Conservation (phyloP, 1,140 invertebrate species). For the Meloidogyne hapla region DNA sequence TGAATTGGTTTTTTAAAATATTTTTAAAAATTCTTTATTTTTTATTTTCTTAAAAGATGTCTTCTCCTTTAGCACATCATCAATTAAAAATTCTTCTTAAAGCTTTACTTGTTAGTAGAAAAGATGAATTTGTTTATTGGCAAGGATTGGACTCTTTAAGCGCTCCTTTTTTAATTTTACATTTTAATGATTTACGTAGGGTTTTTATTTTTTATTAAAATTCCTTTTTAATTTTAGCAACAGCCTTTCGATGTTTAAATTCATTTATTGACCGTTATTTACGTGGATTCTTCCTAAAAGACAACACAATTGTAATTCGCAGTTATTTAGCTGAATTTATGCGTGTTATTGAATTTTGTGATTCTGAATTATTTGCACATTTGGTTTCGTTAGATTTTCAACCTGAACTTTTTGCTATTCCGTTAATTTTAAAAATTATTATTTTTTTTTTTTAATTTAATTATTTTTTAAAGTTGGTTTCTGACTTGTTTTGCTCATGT, state of each 20-base stretch:
- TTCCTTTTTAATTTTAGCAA: constrained; percentile 33
- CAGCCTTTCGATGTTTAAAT: constrained; percentile 85
- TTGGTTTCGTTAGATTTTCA: constrained; percentile 88
- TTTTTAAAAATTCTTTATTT: constrained; percentile 19
- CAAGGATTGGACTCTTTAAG: constrained; percentile 96
- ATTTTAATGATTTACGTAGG: constrained; percentile 78
- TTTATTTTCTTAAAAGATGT: constrained; percentile 69
- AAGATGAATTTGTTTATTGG: constrained; percentile 97
- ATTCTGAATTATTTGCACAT: constrained; percentile 86
- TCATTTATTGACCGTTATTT: constrained; percentile 94
- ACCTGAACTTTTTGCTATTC: constrained; percentile 97
- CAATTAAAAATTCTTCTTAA: constrained; percentile 91
- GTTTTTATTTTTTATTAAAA: not conserved
- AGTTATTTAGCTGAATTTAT: constrained; percentile 96
- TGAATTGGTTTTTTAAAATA: constrained; percentile 25
- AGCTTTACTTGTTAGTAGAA: constrained; percentile 79
- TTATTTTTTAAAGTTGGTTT: constrained; percentile 75
- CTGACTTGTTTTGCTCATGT: constrained; percentile 97
- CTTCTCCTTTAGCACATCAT: constrained; percentile 83
- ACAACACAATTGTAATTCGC: constrained; percentile 86
- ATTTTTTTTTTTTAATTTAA: too few species aligned
- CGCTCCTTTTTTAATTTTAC: constrained; percentile 91
- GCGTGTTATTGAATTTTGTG: constrained; percentile 90
- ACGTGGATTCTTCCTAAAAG: constrained; percentile 95
- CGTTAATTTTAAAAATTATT: constrained; percentile 63